These are phyloP conservation scores for Diadumene lineata DNA, from an alignment of 92 coral and sea anemone genomes.

Conservation along the genomic window DNA sequence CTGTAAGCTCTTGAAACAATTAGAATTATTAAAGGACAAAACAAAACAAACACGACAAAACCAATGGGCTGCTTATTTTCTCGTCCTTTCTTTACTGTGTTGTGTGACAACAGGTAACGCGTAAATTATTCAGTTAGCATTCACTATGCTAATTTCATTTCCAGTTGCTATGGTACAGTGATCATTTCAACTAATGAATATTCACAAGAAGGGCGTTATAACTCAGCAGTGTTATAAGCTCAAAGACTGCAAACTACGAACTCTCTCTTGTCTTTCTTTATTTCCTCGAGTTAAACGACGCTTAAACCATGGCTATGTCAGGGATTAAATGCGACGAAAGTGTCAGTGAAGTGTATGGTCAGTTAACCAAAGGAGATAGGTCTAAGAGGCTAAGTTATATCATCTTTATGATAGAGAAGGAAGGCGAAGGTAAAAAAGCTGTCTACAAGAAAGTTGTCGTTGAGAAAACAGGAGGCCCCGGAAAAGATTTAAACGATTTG, in stretches of 20 bases:
- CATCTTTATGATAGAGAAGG: background rate
- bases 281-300: background rate
- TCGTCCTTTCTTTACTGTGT: too few relatives aligned
- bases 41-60: too few relatives aligned
- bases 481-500: slow-evolving; percentile 2
- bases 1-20: too few relatives aligned
- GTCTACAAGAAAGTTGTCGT: slow-evolving; percentile 12
- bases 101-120: too few relatives aligned
- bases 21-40: too few relatives aligned
- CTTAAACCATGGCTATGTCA: background rate
- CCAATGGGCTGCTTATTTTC: too few relatives aligned
- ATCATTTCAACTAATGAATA: background rate
- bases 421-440: background rate
- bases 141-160: background rate
- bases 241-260: background rate
- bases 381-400: background rate
- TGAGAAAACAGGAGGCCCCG: slow-evolving; percentile 12
- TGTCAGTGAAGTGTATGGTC: background rate
- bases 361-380: background rate
- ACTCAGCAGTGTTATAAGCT: background rate
- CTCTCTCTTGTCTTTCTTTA: background rate
- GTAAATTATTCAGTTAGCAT: too few relatives aligned
- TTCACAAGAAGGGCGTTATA: background rate
- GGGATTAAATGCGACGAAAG: background rate
- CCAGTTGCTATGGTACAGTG: background rate